phyloP scores from a whole-genome alignment of 2,888 invertebrate genomes.

The Tryphoninae sp. region DNA sequence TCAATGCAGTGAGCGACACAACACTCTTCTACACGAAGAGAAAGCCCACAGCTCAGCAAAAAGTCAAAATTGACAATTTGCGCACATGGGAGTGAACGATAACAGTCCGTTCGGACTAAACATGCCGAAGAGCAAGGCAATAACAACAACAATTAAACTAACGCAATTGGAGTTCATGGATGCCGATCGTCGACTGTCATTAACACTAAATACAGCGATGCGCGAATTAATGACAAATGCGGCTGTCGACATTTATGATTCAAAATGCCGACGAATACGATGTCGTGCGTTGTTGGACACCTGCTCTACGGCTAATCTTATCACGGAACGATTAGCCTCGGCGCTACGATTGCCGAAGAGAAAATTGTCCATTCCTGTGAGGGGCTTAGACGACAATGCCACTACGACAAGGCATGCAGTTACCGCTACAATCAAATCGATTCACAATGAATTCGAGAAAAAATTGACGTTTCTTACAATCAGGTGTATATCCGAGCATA shows the following conservation, averaged over 20 bases:
- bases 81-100: neutral
- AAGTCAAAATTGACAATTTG: neutral
- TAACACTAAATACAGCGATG: neutral
- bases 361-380: conserved; percentile 53
- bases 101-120: neutral
- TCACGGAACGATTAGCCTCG: conserved; percentile 57
- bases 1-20: conserved; percentile 7
- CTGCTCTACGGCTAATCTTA: conserved; percentile 58
- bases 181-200: neutral
- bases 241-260: conserved; percentile 25
- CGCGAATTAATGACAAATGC: conserved; percentile 53
- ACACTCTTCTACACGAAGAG: conserved; percentile 30
- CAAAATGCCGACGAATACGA: conserved; percentile 18
- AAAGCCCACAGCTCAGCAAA: too few species aligned
- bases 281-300: conserved; percentile 57
- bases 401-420: conserved; percentile 45
- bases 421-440: conserved; percentile 39
- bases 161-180: too few species aligned
- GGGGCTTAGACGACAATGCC: conserved; percentile 36
- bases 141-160: neutral
- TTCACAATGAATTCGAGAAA: conserved; percentile 36
- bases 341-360: conserved; percentile 43
- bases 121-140: neutral
- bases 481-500: conserved; percentile 31
- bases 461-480: conserved; percentile 52